Conservation (phyloP, 2,797 vertebrate species). For the Aratinga solstitialis region DNA sequence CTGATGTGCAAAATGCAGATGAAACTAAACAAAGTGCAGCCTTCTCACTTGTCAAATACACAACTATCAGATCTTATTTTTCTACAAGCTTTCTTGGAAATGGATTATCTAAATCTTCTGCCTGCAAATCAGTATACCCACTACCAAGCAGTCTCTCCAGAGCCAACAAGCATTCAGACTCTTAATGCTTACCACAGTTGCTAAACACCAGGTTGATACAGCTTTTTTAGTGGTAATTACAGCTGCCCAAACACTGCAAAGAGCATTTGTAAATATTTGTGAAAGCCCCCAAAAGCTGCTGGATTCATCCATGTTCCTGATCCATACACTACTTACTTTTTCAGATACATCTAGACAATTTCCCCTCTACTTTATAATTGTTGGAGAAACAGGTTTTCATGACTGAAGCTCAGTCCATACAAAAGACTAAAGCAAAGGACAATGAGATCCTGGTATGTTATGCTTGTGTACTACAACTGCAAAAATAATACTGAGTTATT, state of each 20-base stretch:
- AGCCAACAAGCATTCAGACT: background rate
- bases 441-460: background rate
- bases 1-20: background rate
- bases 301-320: background rate
- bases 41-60: background rate
- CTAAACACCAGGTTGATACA: background rate
- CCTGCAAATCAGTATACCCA: slow-evolving; percentile 8
- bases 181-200: background rate
- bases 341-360: background rate
- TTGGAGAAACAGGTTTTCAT: background rate
- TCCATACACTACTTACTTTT: background rate
- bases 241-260: background rate
- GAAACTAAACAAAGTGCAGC: background rate
- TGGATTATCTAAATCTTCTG: background rate
- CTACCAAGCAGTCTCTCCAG: background rate
- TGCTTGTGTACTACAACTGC: background rate
- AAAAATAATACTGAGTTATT: background rate
- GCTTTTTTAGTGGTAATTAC: slow-evolving; percentile 11
- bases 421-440: background rate
- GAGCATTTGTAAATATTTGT: background rate
- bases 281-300: background rate
- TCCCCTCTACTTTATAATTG: background rate
- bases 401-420: background rate
- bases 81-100: background rate
- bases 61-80: background rate